These are phyloP conservation scores for Athene cunicularia DNA, from an alignment of 2,113 vertebrate species.

Conservation along the genomic window DNA sequence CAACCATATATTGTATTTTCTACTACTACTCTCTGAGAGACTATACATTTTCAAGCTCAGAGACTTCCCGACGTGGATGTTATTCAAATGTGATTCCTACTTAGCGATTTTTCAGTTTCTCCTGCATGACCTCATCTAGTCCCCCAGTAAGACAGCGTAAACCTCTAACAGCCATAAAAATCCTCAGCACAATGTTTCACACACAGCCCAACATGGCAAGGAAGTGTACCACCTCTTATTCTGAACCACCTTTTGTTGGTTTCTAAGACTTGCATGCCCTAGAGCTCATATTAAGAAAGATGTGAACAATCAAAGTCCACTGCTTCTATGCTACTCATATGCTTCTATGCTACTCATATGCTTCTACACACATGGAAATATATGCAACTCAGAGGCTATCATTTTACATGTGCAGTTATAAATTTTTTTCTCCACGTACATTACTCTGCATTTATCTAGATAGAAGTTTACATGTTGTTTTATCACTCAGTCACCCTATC, in stretches of 20 bases:
- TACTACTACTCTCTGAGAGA: not conserved
- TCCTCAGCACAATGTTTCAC: accelerated
- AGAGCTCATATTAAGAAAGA: not conserved
- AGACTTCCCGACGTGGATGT: not conserved
- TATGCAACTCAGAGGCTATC: not conserved
- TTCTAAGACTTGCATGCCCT: not conserved
- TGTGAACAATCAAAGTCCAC: not conserved
- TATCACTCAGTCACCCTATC: not conserved
- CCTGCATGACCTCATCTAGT: not conserved
- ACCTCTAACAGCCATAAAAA: not conserved
- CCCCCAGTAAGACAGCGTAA: not conserved
- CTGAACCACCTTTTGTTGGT: not conserved
- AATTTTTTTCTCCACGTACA: not conserved
- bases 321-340: not conserved
- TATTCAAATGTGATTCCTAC: not conserved
- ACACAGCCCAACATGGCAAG: not conserved
- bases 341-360: not conserved
- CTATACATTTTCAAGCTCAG: not conserved
- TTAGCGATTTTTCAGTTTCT: not conserved
- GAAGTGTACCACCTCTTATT: not conserved
- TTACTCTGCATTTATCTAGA: not conserved
- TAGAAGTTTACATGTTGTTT: not conserved
- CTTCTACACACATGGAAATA: not conserved
- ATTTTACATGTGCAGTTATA: not conserved
- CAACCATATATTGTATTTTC: not conserved